phyloP scores from a whole-genome alignment of 2,797 vertebrate species.

The Hozukius guyotensis region DNA sequence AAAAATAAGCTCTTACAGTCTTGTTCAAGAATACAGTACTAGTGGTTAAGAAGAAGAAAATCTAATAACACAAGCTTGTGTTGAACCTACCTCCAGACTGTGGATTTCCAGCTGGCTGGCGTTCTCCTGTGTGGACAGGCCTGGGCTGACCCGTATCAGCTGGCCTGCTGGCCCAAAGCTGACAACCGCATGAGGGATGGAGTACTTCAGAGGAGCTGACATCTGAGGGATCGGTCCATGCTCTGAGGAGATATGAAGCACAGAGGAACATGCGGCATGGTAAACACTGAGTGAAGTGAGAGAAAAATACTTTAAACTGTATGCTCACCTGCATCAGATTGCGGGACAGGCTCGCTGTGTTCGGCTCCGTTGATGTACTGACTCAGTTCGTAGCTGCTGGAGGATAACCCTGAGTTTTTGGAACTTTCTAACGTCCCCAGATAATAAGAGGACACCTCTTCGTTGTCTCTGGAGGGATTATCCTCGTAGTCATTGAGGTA shows the following conservation, averaged over 20 bases:
- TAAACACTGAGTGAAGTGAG: not conserved
- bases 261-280: not conserved
- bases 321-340: conserved; percentile 51
- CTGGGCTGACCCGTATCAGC: conserved; percentile 83
- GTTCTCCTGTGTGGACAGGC: conserved; percentile 77
- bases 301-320: not conserved
- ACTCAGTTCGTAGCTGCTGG: conserved; percentile 90
- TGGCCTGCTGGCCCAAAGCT: conserved; percentile 91
- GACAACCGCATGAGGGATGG: conserved; percentile 78
- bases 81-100: conserved; percentile 87
- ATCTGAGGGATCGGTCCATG: conserved; percentile 3
- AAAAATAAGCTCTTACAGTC: not conserved
- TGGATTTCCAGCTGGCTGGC: conserved; percentile 85
- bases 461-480: conserved; percentile 53
- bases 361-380: conserved; percentile 87
- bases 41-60: not conserved
- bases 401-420: conserved; percentile 87
- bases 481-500: conserved; percentile 44
- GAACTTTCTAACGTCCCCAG: conserved; percentile 78
- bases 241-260: conserved; percentile 38
- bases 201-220: conserved; percentile 84
- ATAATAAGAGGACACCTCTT: conserved; percentile 59
- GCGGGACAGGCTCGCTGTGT: not conserved
- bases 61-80: not conserved
- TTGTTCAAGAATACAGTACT: not conserved